phyloP scores from a whole-genome alignment of 35 echinoderm and acorn worm species.

The Lytechinus variegatus region DNA sequence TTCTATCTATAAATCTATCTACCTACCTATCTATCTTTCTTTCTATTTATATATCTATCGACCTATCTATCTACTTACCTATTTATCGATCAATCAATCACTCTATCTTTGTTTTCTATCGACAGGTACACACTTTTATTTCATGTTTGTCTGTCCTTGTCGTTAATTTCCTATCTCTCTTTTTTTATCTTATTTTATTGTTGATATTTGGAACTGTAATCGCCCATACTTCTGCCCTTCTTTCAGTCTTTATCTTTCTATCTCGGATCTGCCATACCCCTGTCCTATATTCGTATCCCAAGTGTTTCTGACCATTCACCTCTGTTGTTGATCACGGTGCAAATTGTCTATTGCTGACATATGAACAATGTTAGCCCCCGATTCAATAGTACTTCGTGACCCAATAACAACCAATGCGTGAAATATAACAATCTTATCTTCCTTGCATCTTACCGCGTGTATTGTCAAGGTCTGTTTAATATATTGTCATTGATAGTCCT shows the following conservation, averaged over 20 bases:
- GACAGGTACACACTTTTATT: too few relatives aligned
- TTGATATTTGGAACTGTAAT: too few relatives aligned
- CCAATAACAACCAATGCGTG: not conserved
- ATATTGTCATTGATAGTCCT: not conserved
- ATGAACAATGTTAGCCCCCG: not conserved
- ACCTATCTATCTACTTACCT: too few relatives aligned
- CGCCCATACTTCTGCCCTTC: too few relatives aligned
- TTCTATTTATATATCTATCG: not conserved
- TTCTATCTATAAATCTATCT: too few relatives aligned
- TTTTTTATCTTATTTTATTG: too few relatives aligned
- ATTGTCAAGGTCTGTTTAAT: not conserved
- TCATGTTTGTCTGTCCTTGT: too few relatives aligned
- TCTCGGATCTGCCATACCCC: not conserved
- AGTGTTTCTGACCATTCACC: not conserved
- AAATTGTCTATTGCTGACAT: not conserved
- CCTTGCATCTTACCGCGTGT: not conserved
- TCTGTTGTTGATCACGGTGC: not conserved
- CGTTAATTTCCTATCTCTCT: too few relatives aligned
- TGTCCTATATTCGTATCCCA: not conserved
- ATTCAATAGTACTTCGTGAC: not conserved
- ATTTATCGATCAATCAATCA: too few relatives aligned
- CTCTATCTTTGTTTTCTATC: too few relatives aligned
- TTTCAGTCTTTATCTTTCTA: not conserved
- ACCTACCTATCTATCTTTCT: not conserved
- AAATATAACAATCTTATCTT: not conserved